Base-by-base conservation (phyloP, 2,797 vertebrate genomes). In the Silurus aristotelis region DNA sequence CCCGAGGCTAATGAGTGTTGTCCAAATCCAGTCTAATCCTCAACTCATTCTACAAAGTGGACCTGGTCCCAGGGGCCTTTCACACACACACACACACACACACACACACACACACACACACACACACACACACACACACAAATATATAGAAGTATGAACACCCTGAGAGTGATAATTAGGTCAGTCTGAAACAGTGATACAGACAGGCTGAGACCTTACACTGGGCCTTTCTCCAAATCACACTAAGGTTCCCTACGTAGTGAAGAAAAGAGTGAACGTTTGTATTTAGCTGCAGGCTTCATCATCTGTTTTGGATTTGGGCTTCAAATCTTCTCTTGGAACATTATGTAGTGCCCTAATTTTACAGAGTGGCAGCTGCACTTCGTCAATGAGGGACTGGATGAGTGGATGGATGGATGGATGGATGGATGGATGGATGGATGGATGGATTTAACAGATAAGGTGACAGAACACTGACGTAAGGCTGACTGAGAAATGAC, bases 11-110 rank as follows among this genome's bases (percentile, higher is more conserved):
- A 95, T 94, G 94, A 93, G 92, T 90, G 90, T 89, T 92, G 87
- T 91, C 90, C 88, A 94, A 94, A 95, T 95, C 94, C 92, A 71
- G 68, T 52, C 91, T 95, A 94, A 95, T 95, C 93, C 92, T 89
- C 87, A 82, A 90, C 92, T 88, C 91, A 93, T 90, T 91, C 90
- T 87, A 86, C 83, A 84, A 87, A 87, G 88, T 89, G 86, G 85
- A 89, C 75, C 90, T 55, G 58, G 87, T 89, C 90, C 3, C 58
- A 43, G 48, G 89, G 90, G 89, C 87, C 55, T 83, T 38, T n/a
- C 93, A 93, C 88, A 88, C 91, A 90, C 92, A 92, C 91, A 82
- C 78, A 58, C 78, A 63, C 17, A 80, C 78, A 81, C 68, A 75
- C 60, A 58, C 43, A 43, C 25, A 14, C 25, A 80, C 77, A 85